Base-by-base conservation (phyloP, 1,140 invertebrate genomes). In the Platyscapa corneri region DNA sequence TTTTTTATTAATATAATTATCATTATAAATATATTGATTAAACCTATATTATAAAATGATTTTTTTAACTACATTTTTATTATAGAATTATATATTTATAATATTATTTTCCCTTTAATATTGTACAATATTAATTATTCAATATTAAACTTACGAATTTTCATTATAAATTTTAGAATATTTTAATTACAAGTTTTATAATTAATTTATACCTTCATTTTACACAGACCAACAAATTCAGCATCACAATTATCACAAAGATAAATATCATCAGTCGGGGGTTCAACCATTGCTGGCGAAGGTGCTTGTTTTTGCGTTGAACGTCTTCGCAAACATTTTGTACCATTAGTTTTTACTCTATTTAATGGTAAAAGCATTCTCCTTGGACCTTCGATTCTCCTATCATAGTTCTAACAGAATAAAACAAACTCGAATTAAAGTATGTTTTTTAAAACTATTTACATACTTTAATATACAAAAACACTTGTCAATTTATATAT, bases 241-340 rank as follows among this genome's bases (percentile, higher is more conserved):
- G 94, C 95, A 91, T 96, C 96, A 90, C 96, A 96, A 89, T 95
- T 95, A 88, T 96, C 96, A 89, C 96, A 96, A 18, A 96, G 92
- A 91, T 96, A 96, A 88, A 96, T 96, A 88, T 96, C 95, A 74
- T 95, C 94, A 1, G 90, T 90, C 3, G 93, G 91, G 77, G 94
- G 94, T 87, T 95, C 94, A 67, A 94, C 94, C 89, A 95, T 94
- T 85, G 91, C 89, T 46, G 90, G 83, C 39, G 90, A 90, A 67
- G 92, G 90, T 78, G 90, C 90, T 84, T 92, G 91, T 87, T 90
- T 91, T 34, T 53, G 88, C 1, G 65, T 37, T 14, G 78, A 75
- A 18, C 85, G 70, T 23, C 70, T 56, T 42, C 85, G 75, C 46
- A 86, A 77, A 86, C 88, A 92, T 93, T 90, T 90, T 65, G 89